Percentiles rank a stretch among this genome's conserved stretches.
phyloP scores from a whole-genome alignment of 2,797 vertebrate species.

The Poecilia velifera region DNA sequence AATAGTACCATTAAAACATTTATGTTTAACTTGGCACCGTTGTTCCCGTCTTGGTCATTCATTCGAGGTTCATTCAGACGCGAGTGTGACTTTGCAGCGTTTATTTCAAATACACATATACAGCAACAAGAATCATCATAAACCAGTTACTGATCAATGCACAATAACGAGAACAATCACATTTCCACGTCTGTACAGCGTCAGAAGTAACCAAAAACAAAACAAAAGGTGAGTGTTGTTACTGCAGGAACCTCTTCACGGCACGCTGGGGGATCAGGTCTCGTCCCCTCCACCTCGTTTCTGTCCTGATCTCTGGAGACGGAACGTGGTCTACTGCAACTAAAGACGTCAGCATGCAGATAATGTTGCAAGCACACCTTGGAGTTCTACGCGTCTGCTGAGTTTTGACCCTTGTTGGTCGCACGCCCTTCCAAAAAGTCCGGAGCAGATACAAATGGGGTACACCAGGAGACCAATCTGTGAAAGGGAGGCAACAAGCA shows the following conservation, averaged over 20 bases:
- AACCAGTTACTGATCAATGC: slow-evolving; percentile 95
- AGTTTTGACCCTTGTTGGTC: neutral
- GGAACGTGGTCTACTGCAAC: slow-evolving; percentile 37
- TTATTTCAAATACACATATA: slow-evolving; percentile 99
- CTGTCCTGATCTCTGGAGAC: slow-evolving; percentile 27
- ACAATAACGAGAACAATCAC: slow-evolving; percentile 92
- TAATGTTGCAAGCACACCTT: slow-evolving; percentile 41
- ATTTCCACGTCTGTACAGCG: slow-evolving; percentile 90
- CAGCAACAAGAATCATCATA: slow-evolving; percentile 92
- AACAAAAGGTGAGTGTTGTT: slow-evolving; percentile 71
- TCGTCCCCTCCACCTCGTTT: neutral
- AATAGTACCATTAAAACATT: slow-evolving; percentile 89
- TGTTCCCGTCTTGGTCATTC: slow-evolving; percentile 52
- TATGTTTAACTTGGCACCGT: slow-evolving; percentile 82
- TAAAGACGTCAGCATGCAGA: slow-evolving; percentile 73
- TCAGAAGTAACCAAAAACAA: slow-evolving; percentile 71
- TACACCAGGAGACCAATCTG: slow-evolving; percentile 57
- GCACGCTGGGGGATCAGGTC: neutral
- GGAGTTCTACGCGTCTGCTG: neutral
- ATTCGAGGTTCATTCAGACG: neutral
- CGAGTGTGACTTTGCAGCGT: slow-evolving; percentile 82
- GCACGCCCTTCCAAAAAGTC: slow-evolving; percentile 7
- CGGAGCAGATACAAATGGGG: slow-evolving; percentile 45
- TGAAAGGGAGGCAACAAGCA: slow-evolving; percentile 63
- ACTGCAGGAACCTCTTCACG: slow-evolving; percentile 59